These are phyloP conservation scores for Zygothrica quintamaculata DNA, from an alignment of 2,888 invertebrate species.

Conservation along the genomic window DNA sequence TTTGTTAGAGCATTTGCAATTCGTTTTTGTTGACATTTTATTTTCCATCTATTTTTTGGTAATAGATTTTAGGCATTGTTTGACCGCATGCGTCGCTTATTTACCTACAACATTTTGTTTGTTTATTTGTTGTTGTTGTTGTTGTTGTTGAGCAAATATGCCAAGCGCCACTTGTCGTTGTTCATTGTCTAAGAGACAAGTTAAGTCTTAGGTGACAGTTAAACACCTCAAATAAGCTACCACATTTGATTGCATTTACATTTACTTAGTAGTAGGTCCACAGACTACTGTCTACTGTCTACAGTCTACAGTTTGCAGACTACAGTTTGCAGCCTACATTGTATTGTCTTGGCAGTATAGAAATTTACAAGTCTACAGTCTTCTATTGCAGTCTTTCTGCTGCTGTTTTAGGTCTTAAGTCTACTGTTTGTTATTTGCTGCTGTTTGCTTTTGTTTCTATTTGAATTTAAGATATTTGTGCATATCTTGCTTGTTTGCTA, in stretches of 20 bases:
- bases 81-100: constrained; percentile 55
- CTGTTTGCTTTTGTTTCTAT: constrained; percentile 72
- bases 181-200: constrained; percentile 46
- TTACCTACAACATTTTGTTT: constrained; percentile 52
- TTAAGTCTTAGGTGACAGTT: constrained; percentile 80
- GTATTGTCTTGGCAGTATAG: no score
- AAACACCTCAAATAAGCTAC: constrained; percentile 80
- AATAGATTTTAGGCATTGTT: constrained; percentile 49
- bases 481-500: constrained; percentile 45
- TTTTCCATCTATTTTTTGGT: constrained; percentile 40
- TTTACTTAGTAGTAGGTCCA: constrained; percentile 31
- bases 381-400: constrained; percentile 8
- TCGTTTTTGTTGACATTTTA: neutral
- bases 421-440: constrained; percentile 27
- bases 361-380: neutral
- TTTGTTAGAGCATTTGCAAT: neutral
- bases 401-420: constrained; percentile 27
- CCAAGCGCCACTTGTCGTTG: constrained; percentile 62
- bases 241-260: constrained; percentile 70
- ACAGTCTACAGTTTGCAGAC: constrained; percentile 1
- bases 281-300: neutral
- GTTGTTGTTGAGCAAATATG: constrained; percentile 47
- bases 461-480: constrained; percentile 69
- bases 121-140: constrained; percentile 33
- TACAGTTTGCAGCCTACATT: neutral